These are phyloP conservation scores for Sebastes itinus DNA, from an alignment of 2,797 vertebrate genomes.

Conservation along the genomic window DNA sequence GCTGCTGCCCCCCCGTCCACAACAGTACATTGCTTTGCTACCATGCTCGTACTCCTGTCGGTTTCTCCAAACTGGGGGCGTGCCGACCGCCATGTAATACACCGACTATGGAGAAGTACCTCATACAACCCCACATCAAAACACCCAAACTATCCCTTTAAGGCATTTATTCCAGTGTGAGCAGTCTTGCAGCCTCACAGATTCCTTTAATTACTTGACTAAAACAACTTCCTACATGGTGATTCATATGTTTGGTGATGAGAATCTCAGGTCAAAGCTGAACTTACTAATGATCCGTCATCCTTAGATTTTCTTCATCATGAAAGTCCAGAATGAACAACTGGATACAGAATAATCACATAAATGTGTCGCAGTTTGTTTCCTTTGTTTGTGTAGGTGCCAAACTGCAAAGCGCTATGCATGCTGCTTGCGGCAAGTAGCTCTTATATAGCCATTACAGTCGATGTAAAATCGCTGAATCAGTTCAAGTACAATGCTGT, in stretches of 20 bases:
- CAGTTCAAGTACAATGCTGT: constrained; percentile 24
- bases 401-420: constrained; percentile 6
- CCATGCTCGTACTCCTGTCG: background rate
- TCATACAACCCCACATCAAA: too few relatives aligned
- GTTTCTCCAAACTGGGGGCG: background rate
- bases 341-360: background rate
- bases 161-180: background rate
- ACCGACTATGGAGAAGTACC: too few relatives aligned
- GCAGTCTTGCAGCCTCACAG: background rate
- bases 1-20: too few relatives aligned
- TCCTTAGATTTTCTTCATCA: background rate
- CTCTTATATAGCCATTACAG: constrained; percentile 1
- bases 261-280: background rate
- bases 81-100: too few relatives aligned
- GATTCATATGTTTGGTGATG: background rate
- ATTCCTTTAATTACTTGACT: background rate
- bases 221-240: background rate
- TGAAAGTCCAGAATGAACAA: background rate
- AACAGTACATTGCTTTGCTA: background rate
- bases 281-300: background rate
- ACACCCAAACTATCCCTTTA: too few relatives aligned
- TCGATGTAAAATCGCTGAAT: constrained; percentile 70
- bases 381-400: constrained; percentile 21
- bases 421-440: constrained; percentile 35
- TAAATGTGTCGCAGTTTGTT: background rate